Evolutionary conservation across 1,140 invertebrate species (phyloP).

Genomic region (Meloidogyne hapla): DNA sequence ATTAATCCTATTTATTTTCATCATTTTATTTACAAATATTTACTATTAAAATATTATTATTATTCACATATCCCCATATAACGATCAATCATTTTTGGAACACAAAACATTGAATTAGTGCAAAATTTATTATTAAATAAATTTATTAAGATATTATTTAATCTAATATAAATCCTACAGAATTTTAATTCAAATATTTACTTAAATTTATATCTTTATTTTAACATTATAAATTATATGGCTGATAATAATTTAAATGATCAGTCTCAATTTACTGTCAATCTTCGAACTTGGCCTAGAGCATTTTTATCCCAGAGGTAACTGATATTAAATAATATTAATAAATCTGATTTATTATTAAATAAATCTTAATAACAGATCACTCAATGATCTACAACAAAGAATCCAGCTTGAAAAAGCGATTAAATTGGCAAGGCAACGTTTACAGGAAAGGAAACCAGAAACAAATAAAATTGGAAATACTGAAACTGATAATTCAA

Average conservation of each 20-base stretch:
- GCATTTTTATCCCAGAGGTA: constrained; percentile 22
- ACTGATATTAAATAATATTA: too few species aligned
- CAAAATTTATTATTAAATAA: neutral
- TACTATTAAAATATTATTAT: neutral
- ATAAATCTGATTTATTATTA: too few species aligned
- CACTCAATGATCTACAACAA: constrained; percentile 22
- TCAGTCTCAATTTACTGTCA: neutral
- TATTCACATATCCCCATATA: neutral
- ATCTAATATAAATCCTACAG: neutral
- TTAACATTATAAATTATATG: neutral
- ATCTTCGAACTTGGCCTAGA: constrained; percentile 21
- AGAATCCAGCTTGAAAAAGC: constrained; percentile 20
- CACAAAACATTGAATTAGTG: neutral
- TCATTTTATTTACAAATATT: neutral
- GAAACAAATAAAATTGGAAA: neutral
- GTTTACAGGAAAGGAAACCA: neutral
- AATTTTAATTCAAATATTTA: too few species aligned
- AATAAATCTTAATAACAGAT: neutral
- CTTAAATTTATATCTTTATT: neutral
- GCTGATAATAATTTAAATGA: neutral
- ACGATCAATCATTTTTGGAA: neutral
- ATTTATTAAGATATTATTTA: neutral
- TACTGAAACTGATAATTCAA: neutral
- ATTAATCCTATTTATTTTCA: constrained; percentile 2
- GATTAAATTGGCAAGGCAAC: constrained; percentile 9